These are phyloP conservation scores for Caenorhabditis imperialis DNA, from an alignment of 2,888 invertebrate genomes.

Conservation along the genomic window DNA sequence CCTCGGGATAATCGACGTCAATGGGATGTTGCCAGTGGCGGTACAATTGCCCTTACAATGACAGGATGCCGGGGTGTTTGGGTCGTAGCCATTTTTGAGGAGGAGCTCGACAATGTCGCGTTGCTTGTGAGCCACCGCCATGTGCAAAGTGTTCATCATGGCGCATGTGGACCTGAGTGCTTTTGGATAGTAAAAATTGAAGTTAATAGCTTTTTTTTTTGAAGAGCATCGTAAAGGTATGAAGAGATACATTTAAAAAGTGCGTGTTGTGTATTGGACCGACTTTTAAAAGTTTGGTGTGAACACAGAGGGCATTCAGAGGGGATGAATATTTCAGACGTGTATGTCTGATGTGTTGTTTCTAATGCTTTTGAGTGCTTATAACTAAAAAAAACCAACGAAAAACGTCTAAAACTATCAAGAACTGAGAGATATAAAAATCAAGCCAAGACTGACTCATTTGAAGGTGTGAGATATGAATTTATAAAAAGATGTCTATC, in stretches of 20 bases:
- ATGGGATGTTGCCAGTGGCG: conserved; percentile 74
- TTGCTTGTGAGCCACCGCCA: conserved; percentile 82
- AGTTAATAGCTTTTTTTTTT: too few species aligned
- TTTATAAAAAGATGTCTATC: too few species aligned
- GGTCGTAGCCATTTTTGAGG: conserved; percentile 80
- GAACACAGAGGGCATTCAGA: conserved; percentile 9
- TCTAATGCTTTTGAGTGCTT: background rate
- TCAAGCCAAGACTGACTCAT: too few species aligned
- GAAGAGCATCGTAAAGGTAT: too few species aligned
- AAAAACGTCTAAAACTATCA: too few species aligned
- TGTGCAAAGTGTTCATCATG: conserved; percentile 80
- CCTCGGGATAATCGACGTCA: conserved; percentile 75
- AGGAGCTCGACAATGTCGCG: conserved; percentile 79
- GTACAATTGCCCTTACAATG: conserved; percentile 76
- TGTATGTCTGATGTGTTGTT: conserved; percentile 26
- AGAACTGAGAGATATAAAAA: too few species aligned
- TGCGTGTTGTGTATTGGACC: conserved; percentile 9
- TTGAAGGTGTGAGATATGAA: too few species aligned
- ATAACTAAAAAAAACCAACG: too few species aligned
- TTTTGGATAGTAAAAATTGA: too few species aligned
- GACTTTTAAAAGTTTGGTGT: too few species aligned
- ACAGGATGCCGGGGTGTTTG: conserved; percentile 81
- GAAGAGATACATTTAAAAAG: background rate
- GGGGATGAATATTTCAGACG: conserved; percentile 25
- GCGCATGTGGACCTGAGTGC: conserved; percentile 71